Conservation (phyloP, 35 echinoderm and acorn worm species). For the Diadema setosum region DNA sequence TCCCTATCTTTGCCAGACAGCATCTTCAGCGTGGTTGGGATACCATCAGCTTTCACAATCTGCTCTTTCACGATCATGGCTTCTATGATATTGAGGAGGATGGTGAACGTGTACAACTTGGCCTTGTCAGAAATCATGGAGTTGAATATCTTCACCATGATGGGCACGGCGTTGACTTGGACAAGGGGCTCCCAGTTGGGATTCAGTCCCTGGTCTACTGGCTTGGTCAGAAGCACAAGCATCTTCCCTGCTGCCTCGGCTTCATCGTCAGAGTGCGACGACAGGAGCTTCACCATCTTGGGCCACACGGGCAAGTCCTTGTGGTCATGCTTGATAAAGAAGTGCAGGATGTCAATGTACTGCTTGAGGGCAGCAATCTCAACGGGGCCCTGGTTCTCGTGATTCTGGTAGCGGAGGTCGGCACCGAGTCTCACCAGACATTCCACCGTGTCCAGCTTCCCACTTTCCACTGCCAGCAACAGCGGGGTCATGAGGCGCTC, state of each 20-base stretch:
- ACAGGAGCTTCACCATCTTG: slow-evolving; percentile 74
- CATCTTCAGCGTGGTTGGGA: slow-evolving; percentile 69
- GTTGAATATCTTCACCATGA: slow-evolving; percentile 84
- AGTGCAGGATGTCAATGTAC: slow-evolving; percentile 64
- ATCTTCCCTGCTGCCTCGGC: slow-evolving; percentile 82
- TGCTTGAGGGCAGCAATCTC: slow-evolving; percentile 44
- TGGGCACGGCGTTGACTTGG: slow-evolving; percentile 40
- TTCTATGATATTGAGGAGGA: slow-evolving; percentile 77
- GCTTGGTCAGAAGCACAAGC: slow-evolving; percentile 59
- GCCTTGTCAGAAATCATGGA: slow-evolving; percentile 64
- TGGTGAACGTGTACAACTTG: slow-evolving; percentile 68
- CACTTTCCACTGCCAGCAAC: slow-evolving; percentile 77
- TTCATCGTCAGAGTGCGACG: slow-evolving; percentile 72
- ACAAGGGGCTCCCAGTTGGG: slow-evolving; percentile 60
- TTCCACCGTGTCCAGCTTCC: slow-evolving; percentile 73
- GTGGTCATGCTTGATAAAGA: slow-evolving; percentile 79
- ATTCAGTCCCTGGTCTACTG: not conserved
- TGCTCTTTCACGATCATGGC: slow-evolving; percentile 67
- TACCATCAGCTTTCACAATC: slow-evolving; percentile 74
- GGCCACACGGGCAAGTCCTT: slow-evolving; percentile 81
- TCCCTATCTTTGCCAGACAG: slow-evolving; percentile 56
- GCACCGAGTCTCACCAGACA: slow-evolving; percentile 79
- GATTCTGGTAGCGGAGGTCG: slow-evolving; percentile 79
- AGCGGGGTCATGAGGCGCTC: slow-evolving; percentile 80
- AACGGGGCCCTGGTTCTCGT: slow-evolving; percentile 71